phyloP scores from a whole-genome alignment of 2,797 vertebrate genomes.

The Chanos chanos region DNA sequence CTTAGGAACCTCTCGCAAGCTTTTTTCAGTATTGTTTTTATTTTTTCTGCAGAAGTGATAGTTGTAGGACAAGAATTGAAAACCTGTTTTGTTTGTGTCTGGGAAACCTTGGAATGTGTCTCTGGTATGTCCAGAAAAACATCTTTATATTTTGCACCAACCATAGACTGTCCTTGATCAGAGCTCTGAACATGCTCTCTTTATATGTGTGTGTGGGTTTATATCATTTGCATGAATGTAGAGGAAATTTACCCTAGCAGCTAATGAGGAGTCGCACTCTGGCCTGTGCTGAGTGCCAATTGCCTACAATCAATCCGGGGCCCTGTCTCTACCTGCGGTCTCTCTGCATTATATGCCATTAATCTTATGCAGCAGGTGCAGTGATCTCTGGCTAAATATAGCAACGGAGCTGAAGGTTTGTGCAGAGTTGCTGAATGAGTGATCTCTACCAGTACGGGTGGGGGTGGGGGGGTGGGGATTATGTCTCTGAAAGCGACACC shows the following conservation, averaged over 20 bases:
- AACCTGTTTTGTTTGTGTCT: too few relatives aligned
- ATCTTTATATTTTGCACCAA: not conserved
- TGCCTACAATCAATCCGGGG: constrained; percentile 26
- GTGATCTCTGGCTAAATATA: constrained; percentile 39
- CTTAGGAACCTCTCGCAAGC: too few relatives aligned
- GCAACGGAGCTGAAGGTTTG: constrained; percentile 22
- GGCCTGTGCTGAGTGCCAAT: not conserved
- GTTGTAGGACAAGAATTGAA: too few relatives aligned
- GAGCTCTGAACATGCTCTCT: not conserved
- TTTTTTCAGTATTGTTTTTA: too few relatives aligned
- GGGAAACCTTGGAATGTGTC: too few relatives aligned
- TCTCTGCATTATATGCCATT: constrained; percentile 31
- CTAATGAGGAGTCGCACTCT: constrained; percentile 27
- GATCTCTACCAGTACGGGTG: too few relatives aligned
- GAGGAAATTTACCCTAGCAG: not conserved
- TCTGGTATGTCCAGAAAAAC: too few relatives aligned
- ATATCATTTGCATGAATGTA: constrained; percentile 10
- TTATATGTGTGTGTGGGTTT: not conserved
- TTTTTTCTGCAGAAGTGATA: too few relatives aligned
- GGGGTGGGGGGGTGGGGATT: too few relatives aligned
- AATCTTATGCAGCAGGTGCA: constrained; percentile 28
- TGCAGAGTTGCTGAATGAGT: constrained; percentile 32
- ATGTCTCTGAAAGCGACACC: constrained; percentile 32
- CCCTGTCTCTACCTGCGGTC: constrained; percentile 27
- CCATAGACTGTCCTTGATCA: not conserved